phyloP scores from a whole-genome alignment of 2,797 vertebrate genomes.

The Strix occidentalis region DNA sequence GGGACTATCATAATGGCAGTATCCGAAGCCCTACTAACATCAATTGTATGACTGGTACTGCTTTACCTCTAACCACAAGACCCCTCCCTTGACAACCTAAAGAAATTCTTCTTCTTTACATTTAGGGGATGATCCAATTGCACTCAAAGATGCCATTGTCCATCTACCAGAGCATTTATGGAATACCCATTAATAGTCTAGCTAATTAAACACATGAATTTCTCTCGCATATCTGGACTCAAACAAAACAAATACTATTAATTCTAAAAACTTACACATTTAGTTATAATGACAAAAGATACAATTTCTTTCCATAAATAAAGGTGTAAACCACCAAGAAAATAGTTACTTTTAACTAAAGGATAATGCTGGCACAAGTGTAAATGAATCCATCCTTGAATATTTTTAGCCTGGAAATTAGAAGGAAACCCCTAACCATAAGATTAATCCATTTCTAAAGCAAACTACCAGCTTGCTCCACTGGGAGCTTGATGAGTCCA shows the following conservation, averaged over 20 bases:
- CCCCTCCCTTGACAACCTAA: background rate
- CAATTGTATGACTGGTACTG: background rate
- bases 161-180: background rate
- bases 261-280: background rate
- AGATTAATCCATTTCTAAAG: constrained; percentile 2
- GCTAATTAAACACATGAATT: background rate
- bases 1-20: background rate
- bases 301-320: background rate
- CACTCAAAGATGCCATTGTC: background rate
- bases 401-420: constrained; percentile 17
- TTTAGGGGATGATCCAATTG: background rate
- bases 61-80: background rate
- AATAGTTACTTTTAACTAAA: background rate
- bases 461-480: background rate
- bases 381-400: background rate
- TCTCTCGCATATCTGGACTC: background rate
- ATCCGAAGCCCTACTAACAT: background rate
- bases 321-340: background rate
- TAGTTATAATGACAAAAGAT: background rate
- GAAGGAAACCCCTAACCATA: background rate
- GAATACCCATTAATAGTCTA: background rate
- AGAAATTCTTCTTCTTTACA: background rate
- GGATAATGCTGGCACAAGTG: background rate
- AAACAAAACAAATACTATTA: background rate
- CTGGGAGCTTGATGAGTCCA: background rate